Base-by-base conservation (phyloP, 2,888 invertebrate genomes). In the Argyra leucocephala region DNA sequence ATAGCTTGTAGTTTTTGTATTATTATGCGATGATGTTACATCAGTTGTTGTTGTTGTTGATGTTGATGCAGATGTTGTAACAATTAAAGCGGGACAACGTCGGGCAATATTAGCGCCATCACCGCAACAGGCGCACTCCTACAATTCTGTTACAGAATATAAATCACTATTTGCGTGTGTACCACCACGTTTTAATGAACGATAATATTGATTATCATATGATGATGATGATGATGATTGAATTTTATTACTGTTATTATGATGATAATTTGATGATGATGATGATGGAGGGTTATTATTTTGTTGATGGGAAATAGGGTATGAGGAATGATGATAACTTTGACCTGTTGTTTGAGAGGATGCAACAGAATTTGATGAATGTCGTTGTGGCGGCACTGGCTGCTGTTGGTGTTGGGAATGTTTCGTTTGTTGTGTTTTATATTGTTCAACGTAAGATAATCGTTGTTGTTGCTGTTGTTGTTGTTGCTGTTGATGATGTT, bases 141-240 rank as follows among this genome's bases (percentile, higher is more conserved):
- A 86, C 81, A 86, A 82, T 75, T 85, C 88, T 65, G 91, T 88
- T 70, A 91, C 89, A 63, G 89, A 90, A 76, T 89, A 90, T 70
- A 90, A 76, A 76, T 87, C 85, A 65, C 83, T 81, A 68, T 81
- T 80, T 72, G 81, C 83, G 64, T 78, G 75, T 15, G 76, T 76
- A 24, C 79, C 78, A 4, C 75, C 74, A 48, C 83, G 79, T 71
- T 83, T 83, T 31, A 83, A 72, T 18, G 83, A 83, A 64, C 83
- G 76, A 70, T 79, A 79, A 48, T 48, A 48, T n/a, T 48, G 48
- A 48, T 48, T 48, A 48, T 48, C 48, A 48, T 60, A 62, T 62
- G 23, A 23, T 37, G 24, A 62, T 64, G 69, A 65, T 71, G 71
- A 26, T 71, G 69, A 57, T 73, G 70, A 67, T 68, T 69, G 69